Evolutionary conservation across 1,140 invertebrate genomes (phyloP).

Genomic region (Lerema accius): DNA sequence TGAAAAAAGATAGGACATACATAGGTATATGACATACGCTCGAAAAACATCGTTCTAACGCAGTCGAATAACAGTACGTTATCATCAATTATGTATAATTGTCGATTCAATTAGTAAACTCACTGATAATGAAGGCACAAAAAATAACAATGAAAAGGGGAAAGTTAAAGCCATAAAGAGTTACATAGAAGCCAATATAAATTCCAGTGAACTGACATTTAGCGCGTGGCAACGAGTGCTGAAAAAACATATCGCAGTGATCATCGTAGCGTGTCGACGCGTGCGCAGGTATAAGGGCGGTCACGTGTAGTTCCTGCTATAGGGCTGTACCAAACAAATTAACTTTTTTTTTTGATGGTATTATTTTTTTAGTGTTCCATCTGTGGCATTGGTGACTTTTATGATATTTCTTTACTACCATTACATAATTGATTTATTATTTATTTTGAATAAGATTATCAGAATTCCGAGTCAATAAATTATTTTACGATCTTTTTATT

Average conservation of each 20-base stretch:
- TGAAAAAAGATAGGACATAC: no score
- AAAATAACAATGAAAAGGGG: not conserved
- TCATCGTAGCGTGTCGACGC: constrained; percentile 16
- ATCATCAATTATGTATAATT: not conserved
- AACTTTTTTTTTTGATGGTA: not conserved
- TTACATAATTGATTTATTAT: no score
- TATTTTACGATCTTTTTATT: no score
- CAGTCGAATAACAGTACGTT: not conserved
- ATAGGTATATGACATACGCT: no score
- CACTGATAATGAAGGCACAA: constrained; percentile 7
- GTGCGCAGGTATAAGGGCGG: constrained; percentile 20
- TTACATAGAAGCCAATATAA: constrained; percentile 7
- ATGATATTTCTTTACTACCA: no score
- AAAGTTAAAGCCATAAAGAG: constrained; percentile 9
- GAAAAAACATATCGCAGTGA: not conserved
- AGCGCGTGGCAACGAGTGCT: constrained; percentile 1
- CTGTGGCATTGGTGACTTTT: no score
- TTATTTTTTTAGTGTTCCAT: no score
- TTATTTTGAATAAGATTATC: no score
- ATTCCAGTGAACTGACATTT: constrained; percentile 1
- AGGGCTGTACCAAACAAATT: constrained; percentile 1
- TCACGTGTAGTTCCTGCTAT: constrained; percentile 4
- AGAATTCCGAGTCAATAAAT: no score
- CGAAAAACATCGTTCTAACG: no score
- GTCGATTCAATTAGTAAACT: not conserved